These are phyloP conservation scores for Eulemur mongoz DNA, from an alignment of 2,797 vertebrate genomes.

Conservation along the genomic window DNA sequence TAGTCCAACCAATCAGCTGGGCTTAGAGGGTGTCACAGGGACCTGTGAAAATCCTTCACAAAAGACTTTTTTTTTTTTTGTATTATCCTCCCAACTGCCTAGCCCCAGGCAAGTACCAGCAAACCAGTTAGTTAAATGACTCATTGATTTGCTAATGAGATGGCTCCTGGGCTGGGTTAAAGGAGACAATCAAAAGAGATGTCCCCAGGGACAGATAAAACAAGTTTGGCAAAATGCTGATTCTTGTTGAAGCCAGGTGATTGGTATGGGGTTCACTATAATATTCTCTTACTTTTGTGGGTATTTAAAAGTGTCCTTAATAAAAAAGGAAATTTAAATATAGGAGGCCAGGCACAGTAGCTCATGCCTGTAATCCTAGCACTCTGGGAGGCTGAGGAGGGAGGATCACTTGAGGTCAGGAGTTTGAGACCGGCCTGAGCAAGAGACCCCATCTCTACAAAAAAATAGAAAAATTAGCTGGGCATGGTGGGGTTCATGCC, in stretches of 20 bases:
- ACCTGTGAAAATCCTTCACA: constrained; percentile 32
- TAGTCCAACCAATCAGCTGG: background rate
- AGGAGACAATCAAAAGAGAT: constrained; percentile 60
- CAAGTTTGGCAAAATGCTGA: constrained; percentile 6
- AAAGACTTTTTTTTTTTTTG: background rate
- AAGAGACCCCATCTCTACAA: no score
- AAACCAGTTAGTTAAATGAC: constrained; percentile 68
- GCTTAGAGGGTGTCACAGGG: background rate
- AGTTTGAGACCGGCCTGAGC: no score
- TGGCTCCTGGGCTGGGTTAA: background rate
- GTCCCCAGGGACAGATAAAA: constrained; percentile 42
- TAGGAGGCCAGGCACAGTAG: background rate
- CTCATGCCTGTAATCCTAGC: background rate
- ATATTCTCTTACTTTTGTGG: background rate
- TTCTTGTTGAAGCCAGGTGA: constrained; percentile 18
- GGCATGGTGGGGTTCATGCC: no score
- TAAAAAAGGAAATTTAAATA: background rate
- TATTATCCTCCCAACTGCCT: background rate
- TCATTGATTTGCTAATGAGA: constrained; percentile 78
- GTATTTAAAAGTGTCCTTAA: constrained; percentile 29
- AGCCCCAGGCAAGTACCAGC: constrained; percentile 41
- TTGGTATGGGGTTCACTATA: background rate
- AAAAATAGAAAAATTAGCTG: no score
- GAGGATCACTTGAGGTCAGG: background rate
- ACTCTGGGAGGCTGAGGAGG: background rate